These are phyloP conservation scores for Onychomys leucogaster DNA, from an alignment of 2,797 vertebrate species.

Conservation along the genomic window DNA sequence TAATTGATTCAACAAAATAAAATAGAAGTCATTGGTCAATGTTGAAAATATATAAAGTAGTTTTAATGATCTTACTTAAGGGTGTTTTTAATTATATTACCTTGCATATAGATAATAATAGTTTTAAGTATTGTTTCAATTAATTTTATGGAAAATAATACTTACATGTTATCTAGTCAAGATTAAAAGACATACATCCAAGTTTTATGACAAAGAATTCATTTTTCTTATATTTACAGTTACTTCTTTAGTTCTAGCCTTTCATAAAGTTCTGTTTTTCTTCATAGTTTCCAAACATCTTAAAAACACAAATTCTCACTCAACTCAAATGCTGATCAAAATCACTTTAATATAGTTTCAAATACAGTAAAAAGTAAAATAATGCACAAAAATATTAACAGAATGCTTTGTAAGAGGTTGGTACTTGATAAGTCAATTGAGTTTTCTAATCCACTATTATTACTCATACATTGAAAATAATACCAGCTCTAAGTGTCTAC, in stretches of 20 bases:
- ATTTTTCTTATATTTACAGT: not conserved
- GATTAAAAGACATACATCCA: not conserved
- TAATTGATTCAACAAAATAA: conserved; percentile 36
- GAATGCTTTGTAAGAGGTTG: not conserved
- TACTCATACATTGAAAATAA: not conserved
- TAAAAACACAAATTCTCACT: not conserved
- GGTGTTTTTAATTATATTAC: not conserved
- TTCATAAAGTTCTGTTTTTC: not conserved
- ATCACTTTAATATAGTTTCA: not conserved
- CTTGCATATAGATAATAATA: not conserved
- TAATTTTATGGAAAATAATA: not conserved
- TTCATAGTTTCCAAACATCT: not conserved
- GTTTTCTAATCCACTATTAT: not conserved
- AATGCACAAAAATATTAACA: not conserved
- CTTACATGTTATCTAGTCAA: not conserved
- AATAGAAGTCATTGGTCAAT: not conserved
- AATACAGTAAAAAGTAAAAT: not conserved
- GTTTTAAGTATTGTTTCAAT: conserved; percentile 23
- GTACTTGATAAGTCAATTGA: not conserved
- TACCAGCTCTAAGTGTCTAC: not conserved
- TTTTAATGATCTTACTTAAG: conserved; percentile 25
- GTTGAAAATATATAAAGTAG: not conserved
- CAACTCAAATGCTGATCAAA: not conserved
- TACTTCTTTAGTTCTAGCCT: not conserved
- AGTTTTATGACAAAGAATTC: not conserved